Conservation (phyloP, 2,888 invertebrate species). For the Pandemis heparana region DNA sequence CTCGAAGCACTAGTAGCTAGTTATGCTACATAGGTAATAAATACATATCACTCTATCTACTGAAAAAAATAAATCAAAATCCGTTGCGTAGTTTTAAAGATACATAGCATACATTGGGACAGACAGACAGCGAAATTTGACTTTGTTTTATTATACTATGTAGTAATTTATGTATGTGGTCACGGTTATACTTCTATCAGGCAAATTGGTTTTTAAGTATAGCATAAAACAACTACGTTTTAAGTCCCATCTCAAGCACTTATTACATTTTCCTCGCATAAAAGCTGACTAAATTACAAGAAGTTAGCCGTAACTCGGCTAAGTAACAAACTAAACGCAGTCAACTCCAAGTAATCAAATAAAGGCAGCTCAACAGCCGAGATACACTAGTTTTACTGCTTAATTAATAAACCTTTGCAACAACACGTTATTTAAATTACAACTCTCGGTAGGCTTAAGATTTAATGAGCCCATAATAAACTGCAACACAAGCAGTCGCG, state of each 20-base stretch:
- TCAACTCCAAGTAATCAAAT: background rate
- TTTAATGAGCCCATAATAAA: conserved; percentile 20
- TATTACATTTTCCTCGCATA: background rate
- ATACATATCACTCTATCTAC: too few relatives aligned
- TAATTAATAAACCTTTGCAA: background rate
- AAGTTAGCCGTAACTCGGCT: background rate
- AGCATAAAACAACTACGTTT: background rate
- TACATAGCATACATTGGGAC: too few relatives aligned
- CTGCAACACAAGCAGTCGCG: conserved; percentile 20
- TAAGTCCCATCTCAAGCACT: too few relatives aligned
- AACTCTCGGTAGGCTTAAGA: background rate
- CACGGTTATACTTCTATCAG: too few relatives aligned
- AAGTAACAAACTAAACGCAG: background rate
- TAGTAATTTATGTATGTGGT: too few relatives aligned
- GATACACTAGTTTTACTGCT: conserved; percentile 14
- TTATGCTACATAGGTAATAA: too few relatives aligned
- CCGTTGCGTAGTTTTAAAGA: too few relatives aligned
- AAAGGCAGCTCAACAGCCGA: background rate
- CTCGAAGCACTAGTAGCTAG: too few relatives aligned
- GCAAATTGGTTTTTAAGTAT: too few relatives aligned
- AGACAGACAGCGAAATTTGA: too few relatives aligned
- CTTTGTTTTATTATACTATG: too few relatives aligned
- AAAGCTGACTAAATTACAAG: background rate
- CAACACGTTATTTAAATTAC: conserved; percentile 1
- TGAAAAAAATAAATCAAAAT: too few relatives aligned